Conservation (phyloP, 2,797 vertebrate genomes). For the Gymnoscopelus braueri region DNA sequence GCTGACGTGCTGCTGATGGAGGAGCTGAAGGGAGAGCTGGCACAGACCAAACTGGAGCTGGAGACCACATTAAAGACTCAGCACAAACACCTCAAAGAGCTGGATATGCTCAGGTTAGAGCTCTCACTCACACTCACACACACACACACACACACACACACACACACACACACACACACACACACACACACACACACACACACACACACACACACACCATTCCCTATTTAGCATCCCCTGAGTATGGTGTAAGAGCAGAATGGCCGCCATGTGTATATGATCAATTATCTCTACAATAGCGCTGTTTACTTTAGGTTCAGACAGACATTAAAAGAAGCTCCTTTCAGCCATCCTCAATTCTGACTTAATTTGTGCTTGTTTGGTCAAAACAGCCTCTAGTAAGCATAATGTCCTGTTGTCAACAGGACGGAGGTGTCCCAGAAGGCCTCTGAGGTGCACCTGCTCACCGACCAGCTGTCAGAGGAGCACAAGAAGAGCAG, state of each 20-base stretch:
- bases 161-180: background rate
- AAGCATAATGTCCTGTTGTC: slow-evolving; percentile 18
- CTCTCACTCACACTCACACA: too few relatives aligned
- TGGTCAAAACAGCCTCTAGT: too few relatives aligned
- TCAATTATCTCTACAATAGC: too few relatives aligned
- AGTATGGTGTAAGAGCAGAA: too few relatives aligned
- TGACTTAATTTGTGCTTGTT: too few relatives aligned
- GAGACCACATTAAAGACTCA: slow-evolving; percentile 90
- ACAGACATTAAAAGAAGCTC: too few relatives aligned
- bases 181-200: too few relatives aligned
- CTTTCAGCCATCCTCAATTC: too few relatives aligned
- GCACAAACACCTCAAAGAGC: slow-evolving; percentile 91
- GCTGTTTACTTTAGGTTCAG: too few relatives aligned
- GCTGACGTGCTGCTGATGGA: slow-evolving; percentile 77
- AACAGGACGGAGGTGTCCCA: slow-evolving; percentile 88
- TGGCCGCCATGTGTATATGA: too few relatives aligned
- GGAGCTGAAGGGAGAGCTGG: slow-evolving; percentile 88
- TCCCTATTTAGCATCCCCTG: too few relatives aligned
- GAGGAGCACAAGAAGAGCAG: slow-evolving; percentile 87
- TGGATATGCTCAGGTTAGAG: slow-evolving; percentile 89
- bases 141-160: slow-evolving; percentile 3
- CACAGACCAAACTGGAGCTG: slow-evolving; percentile 90
- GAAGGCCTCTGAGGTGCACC: slow-evolving; percentile 86
- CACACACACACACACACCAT: too few relatives aligned
- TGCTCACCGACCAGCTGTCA: slow-evolving; percentile 85